A percentile compares a stretch with the other conserved stretches of the same genome.
These are phyloP conservation scores for Dermolepida albohirtum DNA, from an alignment of 2,888 invertebrate species.

Conservation along the genomic window DNA sequence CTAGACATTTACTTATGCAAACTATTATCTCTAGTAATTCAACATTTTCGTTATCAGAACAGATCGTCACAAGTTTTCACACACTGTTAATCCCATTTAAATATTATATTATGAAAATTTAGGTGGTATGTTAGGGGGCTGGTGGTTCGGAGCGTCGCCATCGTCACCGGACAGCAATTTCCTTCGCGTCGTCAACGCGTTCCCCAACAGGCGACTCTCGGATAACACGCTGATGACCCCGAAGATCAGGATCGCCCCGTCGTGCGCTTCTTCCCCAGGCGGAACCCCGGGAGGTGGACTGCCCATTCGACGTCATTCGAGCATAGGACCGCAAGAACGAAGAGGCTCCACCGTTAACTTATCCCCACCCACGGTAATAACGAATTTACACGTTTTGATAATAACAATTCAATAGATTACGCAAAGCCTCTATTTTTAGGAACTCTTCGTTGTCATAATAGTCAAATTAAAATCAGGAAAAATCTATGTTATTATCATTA, in stretches of 20 bases:
- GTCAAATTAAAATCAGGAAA: too few species aligned
- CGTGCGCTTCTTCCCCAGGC: constrained; percentile 87
- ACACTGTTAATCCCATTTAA: background rate
- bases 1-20: too few species aligned
- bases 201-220: constrained; percentile 88
- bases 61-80: background rate
- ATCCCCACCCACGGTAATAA: constrained; percentile 87
- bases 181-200: constrained; percentile 82
- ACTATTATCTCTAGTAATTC: too few species aligned
- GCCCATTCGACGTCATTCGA: constrained; percentile 89
- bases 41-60: background rate
- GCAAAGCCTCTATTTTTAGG: constrained; percentile 5
- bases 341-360: constrained; percentile 86
- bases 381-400: constrained; percentile 16
- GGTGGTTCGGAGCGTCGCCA: constrained; percentile 88
- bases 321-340: constrained; percentile 91
- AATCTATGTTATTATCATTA: too few species aligned
- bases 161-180: constrained; percentile 89
- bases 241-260: constrained; percentile 88
- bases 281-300: constrained; percentile 79
- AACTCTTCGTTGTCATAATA: background rate
- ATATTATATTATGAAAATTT: constrained; percentile 21
- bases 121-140: constrained; percentile 76
- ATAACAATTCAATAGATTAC: constrained; percentile 4
- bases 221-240: constrained; percentile 94